phyloP scores from a whole-genome alignment of 2,797 vertebrate genomes.

The Calcarius lapponicus region DNA sequence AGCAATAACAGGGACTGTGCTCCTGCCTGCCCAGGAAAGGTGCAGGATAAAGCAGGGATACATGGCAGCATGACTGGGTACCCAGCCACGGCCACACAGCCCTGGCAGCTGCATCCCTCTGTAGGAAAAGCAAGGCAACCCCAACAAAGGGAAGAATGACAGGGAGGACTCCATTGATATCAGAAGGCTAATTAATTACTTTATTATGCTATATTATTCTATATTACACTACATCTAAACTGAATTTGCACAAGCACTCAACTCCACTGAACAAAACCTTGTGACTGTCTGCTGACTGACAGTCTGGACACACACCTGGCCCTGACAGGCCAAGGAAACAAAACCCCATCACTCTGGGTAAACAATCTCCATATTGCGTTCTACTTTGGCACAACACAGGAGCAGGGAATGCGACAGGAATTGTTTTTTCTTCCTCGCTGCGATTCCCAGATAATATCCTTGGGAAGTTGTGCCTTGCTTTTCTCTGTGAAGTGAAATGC shows the following conservation, averaged over 20 bases:
- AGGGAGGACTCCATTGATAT: neutral
- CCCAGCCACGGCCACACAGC: rapidly evolving
- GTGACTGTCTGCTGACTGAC: neutral
- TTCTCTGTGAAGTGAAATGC: neutral
- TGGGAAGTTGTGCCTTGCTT: neutral
- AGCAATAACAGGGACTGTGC: neutral
- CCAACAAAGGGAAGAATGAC: neutral
- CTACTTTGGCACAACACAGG: neutral
- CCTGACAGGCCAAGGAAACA: neutral
- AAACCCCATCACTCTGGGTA: neutral
- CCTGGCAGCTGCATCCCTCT: neutral
- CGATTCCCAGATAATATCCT: neutral
- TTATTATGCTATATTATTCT: neutral
- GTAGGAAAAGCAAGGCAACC: neutral
- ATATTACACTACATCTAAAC: neutral
- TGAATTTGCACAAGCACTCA: neutral
- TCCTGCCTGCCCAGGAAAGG: neutral
- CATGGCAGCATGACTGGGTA: rapidly evolving
- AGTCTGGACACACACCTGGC: neutral
- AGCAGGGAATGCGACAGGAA: neutral
- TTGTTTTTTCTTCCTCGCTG: neutral
- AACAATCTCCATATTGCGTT: neutral
- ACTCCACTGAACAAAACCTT: neutral
- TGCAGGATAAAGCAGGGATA: neutral
- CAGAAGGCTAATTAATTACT: neutral